Evolutionary conservation across 2,888 invertebrate genomes (phyloP).

Genomic region (Epsilonema sp.): DNA sequence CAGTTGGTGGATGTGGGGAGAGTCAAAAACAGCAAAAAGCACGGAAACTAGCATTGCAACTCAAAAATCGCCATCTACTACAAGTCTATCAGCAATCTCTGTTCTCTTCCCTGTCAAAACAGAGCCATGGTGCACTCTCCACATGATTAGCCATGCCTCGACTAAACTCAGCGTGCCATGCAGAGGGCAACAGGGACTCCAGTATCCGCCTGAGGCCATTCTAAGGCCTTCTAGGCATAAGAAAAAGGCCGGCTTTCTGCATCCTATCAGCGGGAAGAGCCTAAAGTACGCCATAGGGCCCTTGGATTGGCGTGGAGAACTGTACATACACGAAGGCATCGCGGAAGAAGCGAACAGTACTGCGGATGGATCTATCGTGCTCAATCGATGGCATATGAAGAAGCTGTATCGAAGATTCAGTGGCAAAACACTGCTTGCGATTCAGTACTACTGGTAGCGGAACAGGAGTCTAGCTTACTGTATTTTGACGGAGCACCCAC

Average conservation of each 20-base stretch:
- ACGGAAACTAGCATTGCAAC: no score
- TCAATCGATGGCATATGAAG: background rate
- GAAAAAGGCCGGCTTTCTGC: background rate
- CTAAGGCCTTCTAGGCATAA: background rate
- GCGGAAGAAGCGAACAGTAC: background rate
- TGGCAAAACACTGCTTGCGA: background rate
- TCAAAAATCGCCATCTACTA: no score
- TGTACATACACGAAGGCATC: background rate
- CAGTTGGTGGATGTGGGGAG: no score
- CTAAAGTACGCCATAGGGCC: background rate
- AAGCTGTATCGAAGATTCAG: background rate
- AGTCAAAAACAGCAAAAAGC: no score
- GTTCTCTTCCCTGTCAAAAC: no score
- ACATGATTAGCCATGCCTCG: background rate
- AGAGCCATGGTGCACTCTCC: background rate
- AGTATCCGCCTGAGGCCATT: background rate
- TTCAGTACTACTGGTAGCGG: background rate
- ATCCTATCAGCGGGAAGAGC: background rate
- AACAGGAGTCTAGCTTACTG: no score
- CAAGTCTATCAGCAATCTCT: no score
- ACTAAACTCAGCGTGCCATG: background rate
- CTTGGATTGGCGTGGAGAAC: background rate
- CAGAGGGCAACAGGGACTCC: background rate
- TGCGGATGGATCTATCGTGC: background rate
- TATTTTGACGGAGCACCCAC: no score